These are phyloP conservation scores for Drosophila rufa DNA, from an alignment of 1,140 invertebrate genomes.

Conservation along the genomic window DNA sequence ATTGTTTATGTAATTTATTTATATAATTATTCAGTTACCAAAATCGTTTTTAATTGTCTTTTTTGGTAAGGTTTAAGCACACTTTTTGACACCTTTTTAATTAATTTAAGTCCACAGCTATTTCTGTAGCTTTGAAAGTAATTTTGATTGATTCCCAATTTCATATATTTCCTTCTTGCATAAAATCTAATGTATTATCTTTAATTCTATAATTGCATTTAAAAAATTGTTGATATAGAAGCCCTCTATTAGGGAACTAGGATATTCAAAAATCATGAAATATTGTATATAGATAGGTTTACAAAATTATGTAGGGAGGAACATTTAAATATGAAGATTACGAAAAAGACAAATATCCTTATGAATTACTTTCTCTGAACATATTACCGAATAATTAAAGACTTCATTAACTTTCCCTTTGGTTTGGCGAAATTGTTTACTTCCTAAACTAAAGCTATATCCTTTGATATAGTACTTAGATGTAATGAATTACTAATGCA, in stretches of 20 bases:
- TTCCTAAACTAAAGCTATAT: not conserved
- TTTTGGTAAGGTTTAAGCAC: not conserved
- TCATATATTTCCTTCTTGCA: too few relatives aligned
- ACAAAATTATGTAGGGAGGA: not conserved
- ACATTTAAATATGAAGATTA: too few relatives aligned
- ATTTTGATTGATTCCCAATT: too few relatives aligned
- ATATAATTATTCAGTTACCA: too few relatives aligned
- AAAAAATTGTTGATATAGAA: too few relatives aligned
- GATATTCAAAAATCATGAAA: too few relatives aligned
- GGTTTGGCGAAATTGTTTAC: not conserved
- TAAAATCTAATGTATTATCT: too few relatives aligned
- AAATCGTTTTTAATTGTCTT: too few relatives aligned
- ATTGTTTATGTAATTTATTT: too few relatives aligned
- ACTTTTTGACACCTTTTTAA: not conserved
- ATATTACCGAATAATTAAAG: not conserved
- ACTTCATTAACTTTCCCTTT: not conserved
- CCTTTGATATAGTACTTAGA: not conserved
- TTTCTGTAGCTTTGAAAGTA: not conserved
- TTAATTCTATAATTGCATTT: too few relatives aligned
- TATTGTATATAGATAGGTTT: too few relatives aligned
- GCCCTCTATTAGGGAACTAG: too few relatives aligned
- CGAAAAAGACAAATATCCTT: not conserved
- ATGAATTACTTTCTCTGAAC: not conserved
- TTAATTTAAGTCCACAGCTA: not conserved
- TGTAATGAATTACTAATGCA: not conserved